Conservation (phyloP, 2,888 invertebrate species). For the Stegophylla sp. region DNA sequence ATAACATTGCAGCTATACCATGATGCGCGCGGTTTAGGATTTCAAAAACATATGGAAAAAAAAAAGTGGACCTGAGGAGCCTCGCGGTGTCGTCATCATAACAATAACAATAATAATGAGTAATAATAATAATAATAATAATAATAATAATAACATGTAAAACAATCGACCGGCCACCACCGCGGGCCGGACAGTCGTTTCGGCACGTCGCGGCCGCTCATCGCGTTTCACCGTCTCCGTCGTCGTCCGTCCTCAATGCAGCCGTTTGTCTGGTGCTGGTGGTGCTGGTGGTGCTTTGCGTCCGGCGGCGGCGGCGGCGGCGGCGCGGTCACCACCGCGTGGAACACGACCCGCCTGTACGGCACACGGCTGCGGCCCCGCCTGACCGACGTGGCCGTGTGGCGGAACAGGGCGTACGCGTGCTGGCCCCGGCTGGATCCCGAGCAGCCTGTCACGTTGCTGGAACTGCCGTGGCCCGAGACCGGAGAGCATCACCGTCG, state of each 20-base stretch:
- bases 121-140: too few species aligned
- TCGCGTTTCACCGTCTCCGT: too few species aligned
- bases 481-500: not conserved
- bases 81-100: too few species aligned
- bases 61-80: too few species aligned
- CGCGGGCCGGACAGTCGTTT: not conserved
- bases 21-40: too few species aligned
- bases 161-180: too few species aligned
- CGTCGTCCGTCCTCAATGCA: not conserved
- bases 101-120: too few species aligned
- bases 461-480: conserved; percentile 65
- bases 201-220: not conserved
- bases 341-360: conserved; percentile 26
- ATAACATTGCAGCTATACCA: too few species aligned
- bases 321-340: not conserved
- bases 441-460: conserved; percentile 63
- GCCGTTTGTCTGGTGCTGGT: not conserved
- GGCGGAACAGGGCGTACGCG: conserved; percentile 66
- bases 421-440: conserved; percentile 65
- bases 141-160: too few species aligned
- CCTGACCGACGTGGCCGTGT: conserved; percentile 63
- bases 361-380: not conserved
- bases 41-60: too few species aligned
- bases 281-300: not conserved
- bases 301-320: not conserved